A percentile compares a stretch with the other conserved stretches of the same genome.
These are phyloP conservation scores for Lonchura striata DNA, from an alignment of 2,113 vertebrate genomes.

Conservation along the genomic window DNA sequence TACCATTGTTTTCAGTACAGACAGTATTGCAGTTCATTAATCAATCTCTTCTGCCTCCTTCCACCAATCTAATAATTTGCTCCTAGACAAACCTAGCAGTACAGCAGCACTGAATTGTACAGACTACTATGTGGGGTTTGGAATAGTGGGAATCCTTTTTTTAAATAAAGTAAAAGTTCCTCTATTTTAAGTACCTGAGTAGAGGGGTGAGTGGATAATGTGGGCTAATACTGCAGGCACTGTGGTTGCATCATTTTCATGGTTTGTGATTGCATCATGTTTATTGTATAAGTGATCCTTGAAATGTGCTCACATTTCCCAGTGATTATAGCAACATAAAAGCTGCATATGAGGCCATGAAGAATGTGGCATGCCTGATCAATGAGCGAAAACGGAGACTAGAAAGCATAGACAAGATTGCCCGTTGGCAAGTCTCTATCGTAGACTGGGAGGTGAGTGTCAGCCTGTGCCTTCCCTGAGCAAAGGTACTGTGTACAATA, in stretches of 20 bases:
- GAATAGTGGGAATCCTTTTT: not conserved
- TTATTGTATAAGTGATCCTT: not conserved
- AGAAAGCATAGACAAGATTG: conserved; percentile 95
- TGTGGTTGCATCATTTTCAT: not conserved
- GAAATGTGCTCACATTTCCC: conserved; percentile 31
- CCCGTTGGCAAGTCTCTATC: conserved; percentile 95
- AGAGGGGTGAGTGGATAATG: not conserved
- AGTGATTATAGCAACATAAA: conserved; percentile 89
- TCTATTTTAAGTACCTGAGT: not conserved
- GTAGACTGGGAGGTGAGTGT: conserved; percentile 91
- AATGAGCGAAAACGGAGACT: conserved; percentile 94
- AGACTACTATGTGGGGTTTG: not conserved
- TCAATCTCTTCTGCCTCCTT: not conserved
- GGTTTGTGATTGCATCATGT: not conserved
- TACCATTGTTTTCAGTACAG: not conserved
- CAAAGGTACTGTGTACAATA: conserved; percentile 19
- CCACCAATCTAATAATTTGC: not conserved
- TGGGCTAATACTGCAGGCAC: not conserved
- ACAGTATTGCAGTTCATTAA: not conserved
- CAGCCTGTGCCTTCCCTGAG: not conserved
- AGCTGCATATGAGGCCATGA: conserved; percentile 92
- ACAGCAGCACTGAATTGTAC: not conserved
- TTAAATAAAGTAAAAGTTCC: not conserved
- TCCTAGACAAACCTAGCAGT: not conserved
- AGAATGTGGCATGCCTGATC: conserved; percentile 94